phyloP scores from a whole-genome alignment of 2,888 invertebrate species.

The Ectropis crepuscularia region DNA sequence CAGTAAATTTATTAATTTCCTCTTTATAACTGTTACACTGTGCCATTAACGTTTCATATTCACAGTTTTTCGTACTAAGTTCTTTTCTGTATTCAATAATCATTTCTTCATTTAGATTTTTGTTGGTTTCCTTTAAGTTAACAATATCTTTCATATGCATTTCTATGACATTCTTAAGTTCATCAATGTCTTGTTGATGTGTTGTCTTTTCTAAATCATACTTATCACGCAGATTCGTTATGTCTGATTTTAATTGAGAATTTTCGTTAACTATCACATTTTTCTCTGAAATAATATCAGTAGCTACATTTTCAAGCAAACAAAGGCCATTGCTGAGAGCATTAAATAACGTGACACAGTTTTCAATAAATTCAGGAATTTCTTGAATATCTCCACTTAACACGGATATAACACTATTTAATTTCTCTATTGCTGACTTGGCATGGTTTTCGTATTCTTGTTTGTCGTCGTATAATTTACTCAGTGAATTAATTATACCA shows the following conservation, averaged over 20 bases:
- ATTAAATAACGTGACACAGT: conserved; percentile 53
- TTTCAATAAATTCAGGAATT: conserved; percentile 54
- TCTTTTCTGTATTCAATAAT: conserved; percentile 27
- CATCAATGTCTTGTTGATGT: conserved; percentile 40
- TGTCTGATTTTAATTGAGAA: conserved; percentile 42
- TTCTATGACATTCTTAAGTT: conserved; percentile 29
- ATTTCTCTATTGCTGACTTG: conserved; percentile 50
- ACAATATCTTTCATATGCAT: conserved; percentile 31
- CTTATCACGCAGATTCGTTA: conserved; percentile 33
- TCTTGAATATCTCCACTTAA: conserved; percentile 55
- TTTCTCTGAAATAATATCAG: conserved; percentile 51
- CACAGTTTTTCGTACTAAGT: conserved; percentile 29
- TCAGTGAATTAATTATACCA: conserved; percentile 49
- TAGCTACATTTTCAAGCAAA: conserved; percentile 52
- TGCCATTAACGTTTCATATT: conserved; percentile 25
- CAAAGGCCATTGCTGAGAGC: conserved; percentile 51
- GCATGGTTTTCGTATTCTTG: conserved; percentile 52
- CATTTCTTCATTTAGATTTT: conserved; percentile 18
- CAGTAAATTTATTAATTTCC: conserved; percentile 5
- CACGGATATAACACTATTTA: conserved; percentile 52
- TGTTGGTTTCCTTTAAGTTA: conserved; percentile 21
- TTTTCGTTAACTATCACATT: conserved; percentile 39
- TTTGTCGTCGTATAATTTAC: conserved; percentile 45
- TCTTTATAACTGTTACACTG: conserved; percentile 16
- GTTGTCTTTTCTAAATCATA: conserved; percentile 36